These are phyloP conservation scores for Rhabdornis inornatus DNA, from an alignment of 2,113 vertebrate genomes.

Conservation along the genomic window DNA sequence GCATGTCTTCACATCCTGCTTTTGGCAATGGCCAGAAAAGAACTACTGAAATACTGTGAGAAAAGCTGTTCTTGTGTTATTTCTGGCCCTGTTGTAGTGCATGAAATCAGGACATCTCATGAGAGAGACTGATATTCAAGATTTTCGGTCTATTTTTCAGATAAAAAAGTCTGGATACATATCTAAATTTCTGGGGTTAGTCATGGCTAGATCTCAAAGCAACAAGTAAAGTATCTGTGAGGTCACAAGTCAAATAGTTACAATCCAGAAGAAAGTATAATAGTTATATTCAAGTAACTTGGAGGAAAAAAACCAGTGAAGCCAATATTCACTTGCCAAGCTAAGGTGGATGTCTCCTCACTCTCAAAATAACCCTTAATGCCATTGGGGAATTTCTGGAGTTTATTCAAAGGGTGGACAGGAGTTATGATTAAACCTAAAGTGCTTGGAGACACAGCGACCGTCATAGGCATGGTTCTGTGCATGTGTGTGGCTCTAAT, in stretches of 20 bases:
- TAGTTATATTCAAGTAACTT: not conserved
- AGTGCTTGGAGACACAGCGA: not conserved
- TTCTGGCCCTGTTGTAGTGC: constrained; percentile 52
- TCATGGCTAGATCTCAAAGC: constrained; percentile 39
- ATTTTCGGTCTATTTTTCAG: constrained; percentile 58
- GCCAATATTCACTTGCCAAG: not conserved
- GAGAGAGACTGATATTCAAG: constrained; percentile 54
- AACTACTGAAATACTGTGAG: constrained; percentile 63
- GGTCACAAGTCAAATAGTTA: constrained; percentile 30
- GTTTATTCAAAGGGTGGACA: not conserved
- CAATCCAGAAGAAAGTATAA: constrained; percentile 1
- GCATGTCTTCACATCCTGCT: constrained; percentile 59
- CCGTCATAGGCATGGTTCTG: not conserved
- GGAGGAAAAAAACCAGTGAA: not conserved
- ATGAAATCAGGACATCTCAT: constrained; percentile 63
- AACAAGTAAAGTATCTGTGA: constrained; percentile 14
- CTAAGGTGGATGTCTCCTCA: not conserved
- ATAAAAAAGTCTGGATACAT: constrained; percentile 39
- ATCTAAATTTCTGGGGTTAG: constrained; percentile 40
- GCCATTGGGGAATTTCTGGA: not conserved
- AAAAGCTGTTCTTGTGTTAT: constrained; percentile 65
- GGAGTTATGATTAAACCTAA: not conserved
- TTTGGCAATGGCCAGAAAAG: constrained; percentile 56
- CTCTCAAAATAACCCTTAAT: not conserved
- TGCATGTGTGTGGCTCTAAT: not conserved